Evolutionary conservation across 92 coral and sea anemone genomes (phyloP).

Genomic region (Epizoanthus rinbou): DNA sequence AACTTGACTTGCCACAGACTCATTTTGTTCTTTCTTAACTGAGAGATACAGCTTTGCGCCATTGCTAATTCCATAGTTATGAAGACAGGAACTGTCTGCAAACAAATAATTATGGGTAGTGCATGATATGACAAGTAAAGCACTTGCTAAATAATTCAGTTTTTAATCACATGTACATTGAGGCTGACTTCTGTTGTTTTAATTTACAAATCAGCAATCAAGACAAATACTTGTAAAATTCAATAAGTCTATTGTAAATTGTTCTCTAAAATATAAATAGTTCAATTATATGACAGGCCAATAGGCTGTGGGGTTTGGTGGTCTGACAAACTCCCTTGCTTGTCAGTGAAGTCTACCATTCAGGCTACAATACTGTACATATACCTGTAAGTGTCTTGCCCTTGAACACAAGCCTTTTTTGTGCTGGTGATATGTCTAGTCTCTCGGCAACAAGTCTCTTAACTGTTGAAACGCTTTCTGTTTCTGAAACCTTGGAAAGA

Average conservation of each 20-base stretch:
- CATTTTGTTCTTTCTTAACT: constrained; percentile 14
- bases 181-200: not conserved
- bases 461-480: constrained; percentile 29
- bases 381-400: constrained; percentile 34
- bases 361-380: too few species aligned
- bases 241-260: too few species aligned
- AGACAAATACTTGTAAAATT: too few species aligned
- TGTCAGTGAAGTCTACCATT: too few species aligned
- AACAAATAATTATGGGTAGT: not conserved
- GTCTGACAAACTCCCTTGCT: too few species aligned
- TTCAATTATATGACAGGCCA: too few species aligned
- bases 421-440: constrained; percentile 30
- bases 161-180: not conserved
- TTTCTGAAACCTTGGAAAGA: constrained; percentile 32
- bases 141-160: not conserved
- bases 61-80: constrained; percentile 18
- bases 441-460: constrained; percentile 34
- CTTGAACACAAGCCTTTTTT: constrained; percentile 32
- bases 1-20: not conserved
- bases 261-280: too few species aligned
- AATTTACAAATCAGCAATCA: too few species aligned
- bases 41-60: constrained; percentile 21
- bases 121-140: not conserved
- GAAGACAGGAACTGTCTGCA: constrained; percentile 22
- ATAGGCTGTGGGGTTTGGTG: too few species aligned